A percentile compares a stretch with the other conserved stretches of the same genome.
phyloP scores from a whole-genome alignment of 2,888 invertebrate genomes.

The Taphrorychus bicolor region DNA sequence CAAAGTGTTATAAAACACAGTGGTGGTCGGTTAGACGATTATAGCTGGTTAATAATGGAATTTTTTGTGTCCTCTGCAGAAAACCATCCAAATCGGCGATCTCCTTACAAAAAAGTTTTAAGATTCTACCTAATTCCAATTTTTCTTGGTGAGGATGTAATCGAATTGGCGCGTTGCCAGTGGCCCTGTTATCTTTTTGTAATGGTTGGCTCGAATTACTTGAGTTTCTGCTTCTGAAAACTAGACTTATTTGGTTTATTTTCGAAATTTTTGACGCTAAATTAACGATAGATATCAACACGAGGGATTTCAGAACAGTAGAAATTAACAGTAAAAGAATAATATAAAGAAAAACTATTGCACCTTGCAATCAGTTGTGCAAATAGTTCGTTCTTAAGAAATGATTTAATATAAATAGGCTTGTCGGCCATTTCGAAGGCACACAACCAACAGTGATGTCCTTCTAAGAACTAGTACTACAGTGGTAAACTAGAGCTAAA shows the following conservation, averaged over 20 bases:
- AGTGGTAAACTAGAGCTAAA: conserved; percentile 1
- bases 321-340: conserved; percentile 19
- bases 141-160: not conserved
- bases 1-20: too few species aligned
- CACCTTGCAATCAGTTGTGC: conserved; percentile 34
- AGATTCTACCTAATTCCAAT: not conserved
- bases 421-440: conserved; percentile 4
- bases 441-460: conserved; percentile 24
- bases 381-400: conserved; percentile 37
- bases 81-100: too few species aligned
- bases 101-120: too few species aligned
- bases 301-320: conserved; percentile 17
- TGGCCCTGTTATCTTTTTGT: not conserved
- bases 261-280: conserved; percentile 18
- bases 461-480: conserved; percentile 65
- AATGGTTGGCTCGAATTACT: not conserved
- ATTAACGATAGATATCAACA: conserved; percentile 11
- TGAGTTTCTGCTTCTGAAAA: not conserved
- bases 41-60: too few species aligned
- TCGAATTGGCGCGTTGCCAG: not conserved
- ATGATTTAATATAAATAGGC: conserved; percentile 25
- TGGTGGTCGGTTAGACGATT: too few species aligned
- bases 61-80: too few species aligned
- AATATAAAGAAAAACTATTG: conserved; percentile 48
- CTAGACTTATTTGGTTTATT: conserved; percentile 4